Conservation (phyloP, 1,140 invertebrate species). For the Hermetia illucens region DNA sequence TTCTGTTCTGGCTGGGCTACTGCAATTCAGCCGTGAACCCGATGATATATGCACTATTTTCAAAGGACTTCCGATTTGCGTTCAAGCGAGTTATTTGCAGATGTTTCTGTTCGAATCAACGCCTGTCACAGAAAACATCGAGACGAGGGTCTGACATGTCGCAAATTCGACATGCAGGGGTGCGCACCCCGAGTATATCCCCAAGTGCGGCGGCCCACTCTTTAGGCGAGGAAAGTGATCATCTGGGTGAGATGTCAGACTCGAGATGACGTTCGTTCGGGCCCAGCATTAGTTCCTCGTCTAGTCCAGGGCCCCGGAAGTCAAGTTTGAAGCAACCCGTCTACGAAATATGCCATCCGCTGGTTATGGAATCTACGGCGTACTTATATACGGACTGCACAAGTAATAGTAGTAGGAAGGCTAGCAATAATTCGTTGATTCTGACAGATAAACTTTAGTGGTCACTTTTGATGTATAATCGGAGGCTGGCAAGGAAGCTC, state of each 20-base stretch:
- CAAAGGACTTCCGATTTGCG: slow-evolving; percentile 81
- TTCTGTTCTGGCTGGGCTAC: slow-evolving; percentile 94
- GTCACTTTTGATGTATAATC: no score
- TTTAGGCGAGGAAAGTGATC: slow-evolving; percentile 38
- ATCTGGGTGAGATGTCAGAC: slow-evolving; percentile 33
- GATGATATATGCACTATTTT: slow-evolving; percentile 82
- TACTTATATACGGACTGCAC: slow-evolving; percentile 19
- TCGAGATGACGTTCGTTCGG: slow-evolving; percentile 38
- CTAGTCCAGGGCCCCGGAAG: slow-evolving; percentile 28
- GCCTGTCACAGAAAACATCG: slow-evolving; percentile 23
- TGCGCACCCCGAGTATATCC: slow-evolving; percentile 35
- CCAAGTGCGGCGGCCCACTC: slow-evolving; percentile 31
- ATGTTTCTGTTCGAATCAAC: slow-evolving; percentile 45
- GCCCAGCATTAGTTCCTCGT: slow-evolving; percentile 28
- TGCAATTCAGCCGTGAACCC: slow-evolving; percentile 93
- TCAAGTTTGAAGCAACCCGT: slow-evolving; percentile 23
- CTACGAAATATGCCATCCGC: slow-evolving; percentile 28
- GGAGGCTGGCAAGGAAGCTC: no score
- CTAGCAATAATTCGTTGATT: no score
- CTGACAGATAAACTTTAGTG: no score
- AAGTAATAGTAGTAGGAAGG: no score
- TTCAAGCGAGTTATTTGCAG: slow-evolving; percentile 84
- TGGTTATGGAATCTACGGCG: slow-evolving; percentile 25
- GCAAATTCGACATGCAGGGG: slow-evolving; percentile 35
- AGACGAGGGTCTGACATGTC: slow-evolving; percentile 52